A percentile compares a stretch with the other conserved stretches of the same genome.
phyloP scores from a whole-genome alignment of 1,140 invertebrate genomes.

The Triops cancriformis region DNA sequence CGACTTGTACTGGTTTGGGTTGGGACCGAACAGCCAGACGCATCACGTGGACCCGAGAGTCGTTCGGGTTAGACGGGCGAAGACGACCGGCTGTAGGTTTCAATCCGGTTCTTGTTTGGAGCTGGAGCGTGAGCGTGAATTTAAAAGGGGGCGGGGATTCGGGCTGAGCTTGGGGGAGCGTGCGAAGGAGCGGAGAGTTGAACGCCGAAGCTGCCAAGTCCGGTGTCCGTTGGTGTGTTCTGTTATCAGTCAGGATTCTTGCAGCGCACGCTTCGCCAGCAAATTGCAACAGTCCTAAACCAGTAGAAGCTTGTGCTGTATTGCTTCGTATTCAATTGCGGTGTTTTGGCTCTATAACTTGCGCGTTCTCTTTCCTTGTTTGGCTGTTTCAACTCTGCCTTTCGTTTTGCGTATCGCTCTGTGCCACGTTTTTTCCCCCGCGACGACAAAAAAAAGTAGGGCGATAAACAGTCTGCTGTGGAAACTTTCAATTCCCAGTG shows the following conservation, averaged over 20 bases:
- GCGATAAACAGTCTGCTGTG: too few species aligned
- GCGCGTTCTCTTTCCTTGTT: background rate
- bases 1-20: background rate
- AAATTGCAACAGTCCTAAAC: background rate
- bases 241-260: conserved; percentile 10
- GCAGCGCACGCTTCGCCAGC: conserved; percentile 11
- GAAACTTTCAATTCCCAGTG: too few species aligned
- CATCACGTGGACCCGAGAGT: background rate
- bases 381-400: background rate
- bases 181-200: background rate
- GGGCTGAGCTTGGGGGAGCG: background rate
- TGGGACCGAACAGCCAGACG: background rate
- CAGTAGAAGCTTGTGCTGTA: conserved; percentile 13
- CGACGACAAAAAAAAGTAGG: too few species aligned
- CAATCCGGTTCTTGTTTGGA: background rate
- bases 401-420: background rate
- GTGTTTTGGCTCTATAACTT: background rate
- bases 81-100: background rate
- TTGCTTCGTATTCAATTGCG: background rate
- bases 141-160: background rate
- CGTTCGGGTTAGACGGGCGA: background rate
- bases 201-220: conserved; percentile 8
- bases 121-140: conserved; percentile 8
- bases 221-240: background rate
- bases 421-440: background rate